Percentiles rank a stretch among this genome's conserved stretches.
phyloP scores from a whole-genome alignment of 2,888 invertebrate species.

The Lepetodrilus schrolli region DNA sequence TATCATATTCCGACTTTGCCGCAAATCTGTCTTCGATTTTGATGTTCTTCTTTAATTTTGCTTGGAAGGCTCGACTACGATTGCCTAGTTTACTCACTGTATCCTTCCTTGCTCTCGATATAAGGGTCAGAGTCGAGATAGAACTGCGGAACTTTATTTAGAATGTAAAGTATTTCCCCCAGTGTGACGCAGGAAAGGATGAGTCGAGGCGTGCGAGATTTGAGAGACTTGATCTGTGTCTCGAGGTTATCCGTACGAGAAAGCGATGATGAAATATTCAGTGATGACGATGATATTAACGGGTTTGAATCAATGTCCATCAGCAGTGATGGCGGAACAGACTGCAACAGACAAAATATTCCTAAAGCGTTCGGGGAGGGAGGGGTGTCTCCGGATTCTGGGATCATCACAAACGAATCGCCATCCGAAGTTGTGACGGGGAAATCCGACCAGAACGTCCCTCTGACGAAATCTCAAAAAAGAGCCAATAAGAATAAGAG shows the following conservation, averaged over 20 bases:
- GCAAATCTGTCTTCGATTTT: constrained; percentile 70
- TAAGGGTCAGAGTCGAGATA: constrained; percentile 57
- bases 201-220: constrained; percentile 73
- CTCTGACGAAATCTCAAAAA: constrained; percentile 30
- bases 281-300: constrained; percentile 54
- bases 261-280: constrained; percentile 68
- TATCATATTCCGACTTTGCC: constrained; percentile 41
- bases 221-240: constrained; percentile 74
- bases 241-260: constrained; percentile 70
- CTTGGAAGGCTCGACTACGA: constrained; percentile 83
- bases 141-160: constrained; percentile 39
- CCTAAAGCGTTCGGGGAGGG: constrained; percentile 1
- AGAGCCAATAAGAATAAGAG: constrained; percentile 45
- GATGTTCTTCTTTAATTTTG: constrained; percentile 82
- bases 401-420: constrained; percentile 64
- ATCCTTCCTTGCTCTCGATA: constrained; percentile 55
- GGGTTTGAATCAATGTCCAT: constrained; percentile 54
- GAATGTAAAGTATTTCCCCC: not conserved
- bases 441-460: not conserved
- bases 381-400: constrained; percentile 63
- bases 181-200: constrained; percentile 43
- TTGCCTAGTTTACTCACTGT: constrained; percentile 79
- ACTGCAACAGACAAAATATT: constrained; percentile 44
- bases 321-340: constrained; percentile 53
- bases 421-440: constrained; percentile 25